Evolutionary conservation across 2,888 invertebrate genomes (phyloP), one percentile per base, ranked within the genome.

Genomic region (Thecophora atra): DNA sequence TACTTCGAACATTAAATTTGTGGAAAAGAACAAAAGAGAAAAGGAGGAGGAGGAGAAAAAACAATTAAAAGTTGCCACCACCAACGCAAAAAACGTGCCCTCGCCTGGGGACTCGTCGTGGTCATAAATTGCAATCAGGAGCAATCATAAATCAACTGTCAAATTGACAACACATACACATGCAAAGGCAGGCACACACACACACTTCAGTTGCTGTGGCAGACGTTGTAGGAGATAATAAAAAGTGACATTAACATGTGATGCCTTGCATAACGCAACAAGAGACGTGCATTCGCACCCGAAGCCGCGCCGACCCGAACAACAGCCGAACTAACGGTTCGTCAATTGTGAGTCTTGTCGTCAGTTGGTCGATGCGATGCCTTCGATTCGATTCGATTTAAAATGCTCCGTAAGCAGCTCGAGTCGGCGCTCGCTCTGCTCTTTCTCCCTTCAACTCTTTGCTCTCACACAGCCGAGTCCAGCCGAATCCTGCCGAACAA

Each of bases 71-170:
- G 71, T 71, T 68, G 67, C 28, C 71, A 30, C 68, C 67, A 28
- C 30, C 65, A 56, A 66, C 71, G 71, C 71, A 70, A 21, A 71
- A 70, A 64, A 60, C 37, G 19, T n/a, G 19, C 24, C 15, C 2
- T 26, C 60, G 21, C 24, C 6, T 19, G n/a, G 44, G 24, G 26
- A 24, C 37, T 17, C 15, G 17, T 58, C 30, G 15, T 13, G 37
- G 74, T 77, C 75, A 77, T 76, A 78, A 78, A 78, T 76, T 77
- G 78, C 78, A 78, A 78, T 78, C 78, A 78, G 74, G 73, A 75
- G 76, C 76, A 74, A 78, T 77, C 76, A 77, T 78, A 78, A 78
- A 78, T 78, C 78, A 77, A 77, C 78, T 77, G 78, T 78, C 78
- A 77, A 78, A 77, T 75, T 78, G 78, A 78, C 77, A 78, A 68